These are phyloP conservation scores for Cololabis saira DNA, from an alignment of 2,113 vertebrate genomes.

Conservation along the genomic window DNA sequence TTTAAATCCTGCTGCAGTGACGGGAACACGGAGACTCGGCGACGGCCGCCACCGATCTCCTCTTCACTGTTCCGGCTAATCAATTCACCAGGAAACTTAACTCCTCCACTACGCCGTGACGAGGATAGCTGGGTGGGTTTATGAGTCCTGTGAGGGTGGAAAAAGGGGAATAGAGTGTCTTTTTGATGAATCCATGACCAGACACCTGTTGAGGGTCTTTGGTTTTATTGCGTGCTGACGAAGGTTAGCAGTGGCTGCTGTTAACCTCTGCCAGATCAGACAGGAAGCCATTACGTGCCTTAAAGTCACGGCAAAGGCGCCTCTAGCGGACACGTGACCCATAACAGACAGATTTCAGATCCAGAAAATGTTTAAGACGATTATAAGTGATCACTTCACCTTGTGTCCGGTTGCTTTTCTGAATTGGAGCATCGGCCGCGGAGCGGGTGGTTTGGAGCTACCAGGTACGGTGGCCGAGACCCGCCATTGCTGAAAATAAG, in stretches of 20 bases:
- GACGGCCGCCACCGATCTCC: constrained; percentile 13
- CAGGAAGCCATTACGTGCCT: not conserved
- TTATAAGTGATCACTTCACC: no score
- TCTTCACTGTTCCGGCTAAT: constrained; percentile 23
- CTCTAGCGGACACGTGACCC: no score
- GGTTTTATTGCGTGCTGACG: not conserved
- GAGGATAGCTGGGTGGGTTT: not conserved
- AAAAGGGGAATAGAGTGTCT: no score
- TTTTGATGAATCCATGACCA: no score
- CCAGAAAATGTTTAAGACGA: no score
- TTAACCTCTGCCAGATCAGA: not conserved
- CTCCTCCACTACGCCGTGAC: not conserved
- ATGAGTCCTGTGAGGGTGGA: no score
- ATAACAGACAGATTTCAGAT: not conserved
- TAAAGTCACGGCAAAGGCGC: not conserved
- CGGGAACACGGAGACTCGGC: constrained; percentile 9
- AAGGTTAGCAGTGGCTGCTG: not conserved
- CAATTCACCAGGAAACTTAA: not conserved
- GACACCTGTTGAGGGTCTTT: constrained; percentile 13
- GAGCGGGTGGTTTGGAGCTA: no score
- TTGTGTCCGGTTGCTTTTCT: no score
- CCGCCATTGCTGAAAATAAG: no score
- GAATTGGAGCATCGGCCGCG: no score
- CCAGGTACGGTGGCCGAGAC: no score
- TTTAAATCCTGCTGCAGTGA: constrained; percentile 52